Evolutionary conservation across 2,888 invertebrate species (phyloP).

Genomic region (Philaethria dido): DNA sequence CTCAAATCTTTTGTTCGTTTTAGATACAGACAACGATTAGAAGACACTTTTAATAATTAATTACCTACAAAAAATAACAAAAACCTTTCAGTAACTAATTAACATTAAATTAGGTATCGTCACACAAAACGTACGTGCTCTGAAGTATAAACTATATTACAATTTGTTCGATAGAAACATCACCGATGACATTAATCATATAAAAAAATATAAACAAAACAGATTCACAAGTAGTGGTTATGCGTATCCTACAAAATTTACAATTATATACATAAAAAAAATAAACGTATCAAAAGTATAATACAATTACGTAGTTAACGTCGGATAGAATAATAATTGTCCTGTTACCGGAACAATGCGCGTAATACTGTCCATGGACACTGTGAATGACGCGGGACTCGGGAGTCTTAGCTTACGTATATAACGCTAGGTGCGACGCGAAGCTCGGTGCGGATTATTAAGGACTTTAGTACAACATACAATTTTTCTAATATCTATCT

Average conservation of each 20-base stretch:
- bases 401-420: slow-evolving; percentile 56
- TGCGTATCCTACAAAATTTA: slow-evolving; percentile 75
- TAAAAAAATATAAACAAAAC: slow-evolving; percentile 50
- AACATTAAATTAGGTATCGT: slow-evolving; percentile 37
- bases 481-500: slow-evolving; percentile 23
- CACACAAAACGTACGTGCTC: slow-evolving; percentile 41
- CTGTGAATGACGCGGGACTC: slow-evolving; percentile 49
- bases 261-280: slow-evolving; percentile 77
- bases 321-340: slow-evolving; percentile 75
- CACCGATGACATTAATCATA: slow-evolving; percentile 38
- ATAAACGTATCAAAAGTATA: slow-evolving; percentile 76
- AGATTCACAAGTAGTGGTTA: slow-evolving; percentile 67
- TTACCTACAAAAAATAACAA: slow-evolving; percentile 43
- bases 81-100: slow-evolving; percentile 41
- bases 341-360: slow-evolving; percentile 50
- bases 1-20: slow-evolving; percentile 30
- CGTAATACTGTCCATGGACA: slow-evolving; percentile 69
- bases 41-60: slow-evolving; percentile 33
- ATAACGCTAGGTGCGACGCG: slow-evolving; percentile 62
- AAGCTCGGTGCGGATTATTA: slow-evolving; percentile 67
- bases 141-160: slow-evolving; percentile 38
- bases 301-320: slow-evolving; percentile 61
- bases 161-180: slow-evolving; percentile 43
- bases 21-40: slow-evolving; percentile 24
- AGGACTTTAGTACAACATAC: slow-evolving; percentile 63